Evolutionary conservation across 2,113 vertebrate genomes (phyloP).

Genomic region (Sinosuthora webbiana): DNA sequence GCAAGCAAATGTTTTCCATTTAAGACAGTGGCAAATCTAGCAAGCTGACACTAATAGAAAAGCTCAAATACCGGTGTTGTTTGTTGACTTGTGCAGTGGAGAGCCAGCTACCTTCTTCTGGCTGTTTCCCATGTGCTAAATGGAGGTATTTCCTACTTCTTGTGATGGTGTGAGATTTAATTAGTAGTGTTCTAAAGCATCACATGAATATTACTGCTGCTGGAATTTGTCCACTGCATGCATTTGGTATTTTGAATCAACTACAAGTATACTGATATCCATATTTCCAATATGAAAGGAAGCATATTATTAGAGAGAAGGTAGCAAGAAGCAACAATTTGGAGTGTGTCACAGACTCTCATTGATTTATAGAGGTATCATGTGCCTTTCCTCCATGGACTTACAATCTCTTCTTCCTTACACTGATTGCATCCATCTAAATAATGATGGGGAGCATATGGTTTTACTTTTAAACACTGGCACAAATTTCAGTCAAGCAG

Average conservation of each 20-base stretch:
- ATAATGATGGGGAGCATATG: background rate
- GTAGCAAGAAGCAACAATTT: background rate
- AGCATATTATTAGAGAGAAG: background rate
- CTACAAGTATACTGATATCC: background rate
- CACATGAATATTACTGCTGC: background rate
- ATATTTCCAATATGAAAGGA: background rate
- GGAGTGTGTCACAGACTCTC: background rate
- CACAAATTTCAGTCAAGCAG: background rate
- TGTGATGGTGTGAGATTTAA: background rate
- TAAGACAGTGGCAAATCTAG: background rate
- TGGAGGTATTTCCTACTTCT: background rate
- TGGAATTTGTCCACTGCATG: background rate
- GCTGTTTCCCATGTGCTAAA: background rate
- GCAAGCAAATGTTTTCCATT: background rate
- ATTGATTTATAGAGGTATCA: background rate
- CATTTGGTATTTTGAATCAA: background rate
- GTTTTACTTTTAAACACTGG: constrained; percentile 27
- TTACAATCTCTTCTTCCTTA: background rate
- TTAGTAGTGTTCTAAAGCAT: background rate
- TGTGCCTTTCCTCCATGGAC: background rate
- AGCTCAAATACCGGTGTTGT: background rate
- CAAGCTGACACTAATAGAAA: background rate
- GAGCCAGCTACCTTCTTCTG: background rate
- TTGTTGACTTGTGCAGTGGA: background rate
- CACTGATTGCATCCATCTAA: background rate